phyloP scores from a whole-genome alignment of 2,888 invertebrate species.

The Isotomurus palustris region DNA sequence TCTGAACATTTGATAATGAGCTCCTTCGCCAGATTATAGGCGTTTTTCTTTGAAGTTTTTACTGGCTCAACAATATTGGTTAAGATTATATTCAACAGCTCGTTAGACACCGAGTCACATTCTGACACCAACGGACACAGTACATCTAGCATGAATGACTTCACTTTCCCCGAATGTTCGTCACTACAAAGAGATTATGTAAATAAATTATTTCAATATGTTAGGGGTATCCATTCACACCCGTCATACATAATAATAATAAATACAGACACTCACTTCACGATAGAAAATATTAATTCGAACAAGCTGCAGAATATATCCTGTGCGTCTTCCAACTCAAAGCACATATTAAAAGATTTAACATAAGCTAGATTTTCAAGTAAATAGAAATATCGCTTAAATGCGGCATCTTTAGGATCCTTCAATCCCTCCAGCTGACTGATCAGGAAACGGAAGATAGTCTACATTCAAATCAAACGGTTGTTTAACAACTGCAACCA shows the following conservation, averaged over 20 bases:
- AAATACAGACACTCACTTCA: slow-evolving; percentile 66
- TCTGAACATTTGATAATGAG: slow-evolving; percentile 85
- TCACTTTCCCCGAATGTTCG: slow-evolving; percentile 92
- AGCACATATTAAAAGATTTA: slow-evolving; percentile 98
- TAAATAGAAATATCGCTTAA: slow-evolving; percentile 94
- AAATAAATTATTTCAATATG: slow-evolving; percentile 1
- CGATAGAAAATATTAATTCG: slow-evolving; percentile 89
- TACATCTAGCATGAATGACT: slow-evolving; percentile 94
- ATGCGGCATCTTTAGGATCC: slow-evolving; percentile 94
- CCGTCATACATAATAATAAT: background rate
- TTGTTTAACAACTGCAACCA: slow-evolving; percentile 1
- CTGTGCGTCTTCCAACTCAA: slow-evolving; percentile 94
- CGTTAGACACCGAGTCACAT: slow-evolving; percentile 90
- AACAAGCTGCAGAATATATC: slow-evolving; percentile 93
- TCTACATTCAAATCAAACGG: slow-evolving; percentile 51
- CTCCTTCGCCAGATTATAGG: slow-evolving; percentile 85
- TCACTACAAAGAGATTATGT: slow-evolving; percentile 60
- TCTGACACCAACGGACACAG: slow-evolving; percentile 90
- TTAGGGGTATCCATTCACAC: background rate
- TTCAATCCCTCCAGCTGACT: slow-evolving; percentile 87
- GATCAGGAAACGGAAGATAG: slow-evolving; percentile 89
- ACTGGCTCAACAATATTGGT: slow-evolving; percentile 91
- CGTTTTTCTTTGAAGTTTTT: slow-evolving; percentile 82
- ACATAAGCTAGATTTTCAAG: slow-evolving; percentile 95
- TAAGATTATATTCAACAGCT: slow-evolving; percentile 87